Base-by-base conservation (phyloP, 1,140 invertebrate species). In the Achroia grisella region DNA sequence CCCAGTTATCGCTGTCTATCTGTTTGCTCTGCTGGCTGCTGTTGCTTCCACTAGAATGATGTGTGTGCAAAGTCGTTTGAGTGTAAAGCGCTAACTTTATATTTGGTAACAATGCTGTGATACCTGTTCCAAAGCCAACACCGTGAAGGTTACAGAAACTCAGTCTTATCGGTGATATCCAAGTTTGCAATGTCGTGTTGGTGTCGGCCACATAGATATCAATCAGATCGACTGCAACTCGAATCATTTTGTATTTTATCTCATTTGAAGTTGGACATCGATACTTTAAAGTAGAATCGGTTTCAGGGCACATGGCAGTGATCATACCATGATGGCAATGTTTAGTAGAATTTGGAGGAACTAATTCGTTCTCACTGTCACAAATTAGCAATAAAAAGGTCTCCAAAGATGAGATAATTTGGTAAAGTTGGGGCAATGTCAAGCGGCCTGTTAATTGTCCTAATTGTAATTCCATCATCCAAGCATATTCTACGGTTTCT, bases 401-500 rank as follows among this genome's bases (percentile, higher is more conserved):
- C 87, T 99, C 97, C 8, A 98, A 71, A 3, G 94, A 93, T 27
- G 93, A 93, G 4, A 96, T 87, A 1, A 98, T 88, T 61, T 97
- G 93, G 70, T 96, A 94, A 0, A 98, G 56, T 66, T 95, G 94
- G 0, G 94, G 93, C 11, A 92, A 87, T 0, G 93, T 94, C 10
- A 95, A 79, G 58, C 94, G 92, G 0, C 94, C 94, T 37, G 91
- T 93, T 6, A 96, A 72, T 80, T 95, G 95, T 0, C 94, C 94
- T 13, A 95, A 62, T 54, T 95, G 94, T 2, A 95, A 87, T 74
- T 96, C 94, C 52, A 95, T 90, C 45, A 95, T 81, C 98, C 98
- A 99, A 0, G 94, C 96, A 81, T 99, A 99, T 74, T 99, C 98
- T 4, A 99, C 74, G 0, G 97, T 98, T 70, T 99, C 97, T 76